These are phyloP conservation scores for Diploscapter pachys DNA, from an alignment of 1,140 invertebrate genomes.

Conservation along the genomic window DNA sequence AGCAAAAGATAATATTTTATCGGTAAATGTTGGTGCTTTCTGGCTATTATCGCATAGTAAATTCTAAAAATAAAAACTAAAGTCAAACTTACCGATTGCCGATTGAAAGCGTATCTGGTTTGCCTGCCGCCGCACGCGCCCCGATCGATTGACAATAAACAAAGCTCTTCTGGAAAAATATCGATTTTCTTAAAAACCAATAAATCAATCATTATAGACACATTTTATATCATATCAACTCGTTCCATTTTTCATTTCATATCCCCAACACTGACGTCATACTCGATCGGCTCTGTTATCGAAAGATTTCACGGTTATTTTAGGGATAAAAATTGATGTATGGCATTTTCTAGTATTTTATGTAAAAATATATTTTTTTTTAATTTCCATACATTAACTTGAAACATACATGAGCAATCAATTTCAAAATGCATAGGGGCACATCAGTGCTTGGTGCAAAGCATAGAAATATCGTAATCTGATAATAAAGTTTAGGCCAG, in stretches of 20 bases:
- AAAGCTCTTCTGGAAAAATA: slow-evolving; percentile 51
- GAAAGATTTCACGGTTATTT: slow-evolving; percentile 8
- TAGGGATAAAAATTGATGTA: too few species aligned
- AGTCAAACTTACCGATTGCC: slow-evolving; percentile 46
- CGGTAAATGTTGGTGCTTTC: background rate
- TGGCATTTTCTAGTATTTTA: too few species aligned
- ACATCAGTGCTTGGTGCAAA: too few species aligned
- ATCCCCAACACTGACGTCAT: slow-evolving; percentile 13
- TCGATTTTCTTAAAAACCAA: slow-evolving; percentile 11
- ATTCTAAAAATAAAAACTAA: too few species aligned
- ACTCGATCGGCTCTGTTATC: slow-evolving; percentile 33
- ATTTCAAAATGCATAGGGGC: too few species aligned
- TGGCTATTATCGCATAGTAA: background rate
- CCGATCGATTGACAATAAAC: slow-evolving; percentile 53
- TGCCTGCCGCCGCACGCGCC: slow-evolving; percentile 53
- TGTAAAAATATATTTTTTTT: too few species aligned
- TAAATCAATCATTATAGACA: background rate
- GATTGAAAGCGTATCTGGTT: slow-evolving; percentile 55
- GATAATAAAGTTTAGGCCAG: too few species aligned
- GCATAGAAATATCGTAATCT: too few species aligned
- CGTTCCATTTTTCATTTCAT: background rate
- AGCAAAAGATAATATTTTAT: background rate
- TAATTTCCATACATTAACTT: too few species aligned
- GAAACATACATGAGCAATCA: too few species aligned
- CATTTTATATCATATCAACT: background rate